A percentile compares a stretch with the other conserved stretches of the same genome.
Evolutionary conservation across 2,797 vertebrate species (phyloP).

Genomic region (Gallinago solitaria): DNA sequence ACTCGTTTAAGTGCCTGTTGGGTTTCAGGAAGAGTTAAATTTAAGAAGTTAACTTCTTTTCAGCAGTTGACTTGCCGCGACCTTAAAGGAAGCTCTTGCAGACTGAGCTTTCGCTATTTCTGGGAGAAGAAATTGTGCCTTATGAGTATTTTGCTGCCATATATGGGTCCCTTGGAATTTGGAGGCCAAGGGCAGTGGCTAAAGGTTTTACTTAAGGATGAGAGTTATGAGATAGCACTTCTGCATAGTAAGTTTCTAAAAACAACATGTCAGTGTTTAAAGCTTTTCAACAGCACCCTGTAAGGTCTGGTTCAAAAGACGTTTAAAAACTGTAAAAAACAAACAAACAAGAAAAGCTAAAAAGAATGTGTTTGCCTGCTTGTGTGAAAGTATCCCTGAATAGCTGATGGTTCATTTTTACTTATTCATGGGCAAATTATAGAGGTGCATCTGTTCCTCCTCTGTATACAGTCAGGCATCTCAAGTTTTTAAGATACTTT

Average conservation of each 20-base stretch:
- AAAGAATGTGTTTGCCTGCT: constrained; percentile 16
- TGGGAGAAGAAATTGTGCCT: background rate
- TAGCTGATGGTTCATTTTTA: constrained; percentile 61
- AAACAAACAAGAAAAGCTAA: background rate
- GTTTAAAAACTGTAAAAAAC: background rate
- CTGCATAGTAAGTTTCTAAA: constrained; percentile 14
- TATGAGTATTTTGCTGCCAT: background rate
- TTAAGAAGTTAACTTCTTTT: background rate
- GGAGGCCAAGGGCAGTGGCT: background rate
- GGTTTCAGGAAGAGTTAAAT: constrained; percentile 5
- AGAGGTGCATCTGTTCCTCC: constrained; percentile 66
- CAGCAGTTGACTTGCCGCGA: background rate
- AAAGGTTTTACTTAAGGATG: background rate
- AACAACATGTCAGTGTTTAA: constrained; percentile 1
- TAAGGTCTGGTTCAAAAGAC: constrained; percentile 37
- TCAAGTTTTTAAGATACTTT: constrained; percentile 51
- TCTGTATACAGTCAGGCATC: constrained; percentile 36
- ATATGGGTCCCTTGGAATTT: background rate
- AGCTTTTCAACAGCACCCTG: constrained; percentile 13
- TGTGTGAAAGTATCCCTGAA: background rate
- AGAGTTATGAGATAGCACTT: background rate
- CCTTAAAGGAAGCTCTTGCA: background rate
- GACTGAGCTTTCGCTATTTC: background rate
- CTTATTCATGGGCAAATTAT: constrained; percentile 70
- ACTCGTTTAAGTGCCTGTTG: background rate